A percentile compares a stretch with the other conserved stretches of the same genome.
Evolutionary conservation across 2,888 invertebrate genomes (phyloP).

Genomic region (Malthinus seriepunctatus): DNA sequence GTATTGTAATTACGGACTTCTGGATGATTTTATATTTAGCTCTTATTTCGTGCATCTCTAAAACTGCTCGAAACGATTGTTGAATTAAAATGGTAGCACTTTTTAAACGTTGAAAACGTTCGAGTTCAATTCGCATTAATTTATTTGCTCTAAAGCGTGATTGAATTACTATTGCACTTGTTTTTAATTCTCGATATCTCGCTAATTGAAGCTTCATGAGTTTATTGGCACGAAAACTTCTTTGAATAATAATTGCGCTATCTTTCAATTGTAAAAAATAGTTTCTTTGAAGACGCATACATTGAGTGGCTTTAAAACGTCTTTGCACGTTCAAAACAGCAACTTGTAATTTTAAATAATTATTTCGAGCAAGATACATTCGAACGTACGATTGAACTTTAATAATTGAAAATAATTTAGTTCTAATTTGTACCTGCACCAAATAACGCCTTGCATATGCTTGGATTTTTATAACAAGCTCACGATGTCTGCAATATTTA

Average conservation of each 20-base stretch:
- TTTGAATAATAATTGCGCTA: conserved; percentile 51
- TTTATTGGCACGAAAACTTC: conserved; percentile 53
- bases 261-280: conserved; percentile 30
- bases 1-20: conserved; percentile 41
- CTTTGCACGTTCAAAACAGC: conserved; percentile 8
- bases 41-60: conserved; percentile 52
- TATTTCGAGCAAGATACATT: conserved; percentile 26
- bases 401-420: conserved; percentile 34
- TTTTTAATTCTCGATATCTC: conserved; percentile 37
- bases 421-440: conserved; percentile 32
- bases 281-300: conserved; percentile 23
- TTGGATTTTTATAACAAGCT: conserved; percentile 39
- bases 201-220: conserved; percentile 51
- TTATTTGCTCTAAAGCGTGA: conserved; percentile 43
- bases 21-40: conserved; percentile 37
- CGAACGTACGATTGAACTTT: conserved; percentile 35
- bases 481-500: conserved; percentile 32
- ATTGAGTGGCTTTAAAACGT: neutral
- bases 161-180: conserved; percentile 43
- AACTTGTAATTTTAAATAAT: conserved; percentile 3
- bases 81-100: conserved; percentile 50
- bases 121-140: conserved; percentile 48
- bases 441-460: conserved; percentile 36
- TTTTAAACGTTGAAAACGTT: conserved; percentile 30
- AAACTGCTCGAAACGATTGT: conserved; percentile 52